Conservation (phyloP, 2,888 invertebrate genomes). For the Chydorus sphaericus region DNA sequence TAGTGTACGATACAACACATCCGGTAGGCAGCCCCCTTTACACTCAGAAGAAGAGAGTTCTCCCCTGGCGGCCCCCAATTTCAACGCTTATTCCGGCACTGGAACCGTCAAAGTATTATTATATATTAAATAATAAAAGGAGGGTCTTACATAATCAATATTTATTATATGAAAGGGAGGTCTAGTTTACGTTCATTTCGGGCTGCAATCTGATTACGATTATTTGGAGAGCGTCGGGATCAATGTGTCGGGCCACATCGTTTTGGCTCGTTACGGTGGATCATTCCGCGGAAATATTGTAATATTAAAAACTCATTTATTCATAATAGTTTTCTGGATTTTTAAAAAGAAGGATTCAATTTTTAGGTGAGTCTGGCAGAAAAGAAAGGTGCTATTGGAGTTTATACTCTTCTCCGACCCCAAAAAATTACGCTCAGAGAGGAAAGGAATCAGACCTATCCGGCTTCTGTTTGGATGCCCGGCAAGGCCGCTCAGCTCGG, state of each 20-base stretch:
- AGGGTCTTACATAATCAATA: too few species aligned
- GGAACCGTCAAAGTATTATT: background rate
- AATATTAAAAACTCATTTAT: too few species aligned
- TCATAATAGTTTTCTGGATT: too few species aligned
- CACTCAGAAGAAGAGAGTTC: background rate
- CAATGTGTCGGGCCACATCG: constrained; percentile 30
- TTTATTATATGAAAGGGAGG: background rate
- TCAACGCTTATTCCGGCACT: constrained; percentile 9
- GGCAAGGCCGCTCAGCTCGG: constrained; percentile 34
- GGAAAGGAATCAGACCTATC: constrained; percentile 21
- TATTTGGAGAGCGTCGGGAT: constrained; percentile 24
- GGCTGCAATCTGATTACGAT: constrained; percentile 29
- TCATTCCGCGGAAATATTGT: constrained; percentile 34
- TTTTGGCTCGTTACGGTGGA: constrained; percentile 35
- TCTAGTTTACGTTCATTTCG: constrained; percentile 31
- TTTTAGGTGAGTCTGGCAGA: constrained; percentile 27
- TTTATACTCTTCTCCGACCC: constrained; percentile 32
- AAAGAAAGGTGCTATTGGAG: constrained; percentile 28
- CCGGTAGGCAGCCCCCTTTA: constrained; percentile 13
- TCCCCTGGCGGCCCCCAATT: background rate
- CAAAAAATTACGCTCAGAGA: too few species aligned
- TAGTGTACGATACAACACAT: constrained; percentile 12
- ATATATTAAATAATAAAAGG: background rate
- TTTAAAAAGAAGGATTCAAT: too few species aligned
- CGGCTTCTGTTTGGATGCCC: constrained; percentile 32